These are phyloP conservation scores for Cardiocondyla obscurior DNA, from an alignment of 1,140 invertebrate species.

Conservation along the genomic window DNA sequence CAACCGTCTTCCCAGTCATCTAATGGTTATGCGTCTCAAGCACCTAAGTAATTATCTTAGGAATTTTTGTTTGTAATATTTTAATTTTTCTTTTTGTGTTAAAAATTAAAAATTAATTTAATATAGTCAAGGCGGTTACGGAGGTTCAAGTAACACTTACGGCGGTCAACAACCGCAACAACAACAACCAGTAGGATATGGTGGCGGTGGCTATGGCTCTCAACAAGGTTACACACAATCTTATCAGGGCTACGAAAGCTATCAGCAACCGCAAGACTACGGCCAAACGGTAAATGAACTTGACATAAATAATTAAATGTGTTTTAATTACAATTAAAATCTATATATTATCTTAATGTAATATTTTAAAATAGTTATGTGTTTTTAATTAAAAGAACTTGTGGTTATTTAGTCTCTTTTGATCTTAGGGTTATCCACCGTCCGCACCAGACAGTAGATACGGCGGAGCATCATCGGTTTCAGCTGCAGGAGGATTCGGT, in stretches of 20 bases:
- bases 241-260: constrained; percentile 82
- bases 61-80: neutral
- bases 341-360: neutral
- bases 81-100: neutral
- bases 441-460: constrained; percentile 78
- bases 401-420: neutral
- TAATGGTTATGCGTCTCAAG: constrained; percentile 81
- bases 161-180: constrained; percentile 74
- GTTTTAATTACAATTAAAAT: neutral
- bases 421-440: constrained; percentile 78
- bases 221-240: constrained; percentile 80
- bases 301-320: neutral
- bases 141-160: constrained; percentile 76
- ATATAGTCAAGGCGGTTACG: constrained; percentile 77
- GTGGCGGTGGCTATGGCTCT: constrained; percentile 77
- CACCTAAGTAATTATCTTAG: constrained; percentile 61
- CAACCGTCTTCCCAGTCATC: constrained; percentile 77
- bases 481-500: constrained; percentile 76
- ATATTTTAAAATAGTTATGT: neutral
- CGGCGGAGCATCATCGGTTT: constrained; percentile 77
- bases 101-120: neutral
- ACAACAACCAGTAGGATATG: constrained; percentile 76
- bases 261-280: constrained; percentile 81
- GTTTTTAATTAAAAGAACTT: neutral
- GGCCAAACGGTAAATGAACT: constrained; percentile 77